These are phyloP conservation scores for Schizothorax lantsangensis DNA, from an alignment of 2,797 vertebrate species.

Conservation along the genomic window DNA sequence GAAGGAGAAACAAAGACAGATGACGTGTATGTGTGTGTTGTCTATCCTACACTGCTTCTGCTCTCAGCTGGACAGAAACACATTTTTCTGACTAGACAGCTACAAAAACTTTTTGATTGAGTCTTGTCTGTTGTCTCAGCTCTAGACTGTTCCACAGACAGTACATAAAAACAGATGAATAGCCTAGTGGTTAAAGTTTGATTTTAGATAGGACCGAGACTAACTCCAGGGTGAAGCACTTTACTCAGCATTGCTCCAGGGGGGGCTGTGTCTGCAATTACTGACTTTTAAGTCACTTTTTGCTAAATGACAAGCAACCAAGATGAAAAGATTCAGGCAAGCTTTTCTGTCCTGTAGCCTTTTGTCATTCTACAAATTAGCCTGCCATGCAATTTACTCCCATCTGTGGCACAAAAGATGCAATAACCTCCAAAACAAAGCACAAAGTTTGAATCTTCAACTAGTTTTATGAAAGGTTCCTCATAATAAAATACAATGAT, in stretches of 20 bases:
- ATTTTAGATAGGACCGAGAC: constrained; percentile 17
- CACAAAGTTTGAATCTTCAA: not conserved
- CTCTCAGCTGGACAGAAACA: constrained; percentile 36
- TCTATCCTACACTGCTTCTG: not conserved
- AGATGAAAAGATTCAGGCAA: constrained; percentile 3
- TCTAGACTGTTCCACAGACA: constrained; percentile 32
- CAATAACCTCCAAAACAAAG: not conserved
- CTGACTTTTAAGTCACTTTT: constrained; percentile 6
- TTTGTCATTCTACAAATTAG: not conserved
- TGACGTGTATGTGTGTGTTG: constrained; percentile 12
- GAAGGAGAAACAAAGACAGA: constrained; percentile 30
- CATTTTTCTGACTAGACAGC: constrained; percentile 60
- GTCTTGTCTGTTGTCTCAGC: constrained; percentile 30
- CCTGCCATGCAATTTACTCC: not conserved
- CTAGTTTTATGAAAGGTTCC: not conserved
- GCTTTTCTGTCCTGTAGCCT: not conserved
- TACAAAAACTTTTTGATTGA: constrained; percentile 46
- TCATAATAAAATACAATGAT: no score
- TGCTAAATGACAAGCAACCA: constrained; percentile 8
- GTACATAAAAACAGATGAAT: constrained; percentile 48
- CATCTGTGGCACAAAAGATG: not conserved
- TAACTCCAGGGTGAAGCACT: constrained; percentile 20
- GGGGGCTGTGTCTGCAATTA: not conserved
- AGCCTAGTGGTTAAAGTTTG: constrained; percentile 21
- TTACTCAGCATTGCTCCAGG: not conserved